These are phyloP conservation scores for Sphaeridia pumilis DNA, from an alignment of 2,888 invertebrate genomes.

Conservation along the genomic window DNA sequence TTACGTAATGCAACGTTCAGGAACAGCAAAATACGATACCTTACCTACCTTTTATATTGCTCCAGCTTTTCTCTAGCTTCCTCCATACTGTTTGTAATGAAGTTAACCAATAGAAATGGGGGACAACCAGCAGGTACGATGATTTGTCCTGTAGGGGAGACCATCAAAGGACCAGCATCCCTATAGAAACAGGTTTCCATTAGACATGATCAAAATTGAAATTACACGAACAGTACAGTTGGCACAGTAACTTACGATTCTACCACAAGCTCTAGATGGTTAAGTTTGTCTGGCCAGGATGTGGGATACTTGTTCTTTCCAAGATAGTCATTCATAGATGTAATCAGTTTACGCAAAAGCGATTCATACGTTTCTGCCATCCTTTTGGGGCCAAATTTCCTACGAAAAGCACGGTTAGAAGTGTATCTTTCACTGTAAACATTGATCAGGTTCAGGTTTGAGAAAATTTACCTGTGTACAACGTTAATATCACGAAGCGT, in stretches of 20 bases:
- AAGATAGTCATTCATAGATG: slow-evolving; percentile 66
- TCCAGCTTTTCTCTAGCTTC: slow-evolving; percentile 60
- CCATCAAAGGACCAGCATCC: slow-evolving; percentile 84
- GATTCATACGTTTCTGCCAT: slow-evolving; percentile 75
- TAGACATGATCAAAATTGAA: too few species aligned
- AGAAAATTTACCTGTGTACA: slow-evolving; percentile 67
- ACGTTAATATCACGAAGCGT: slow-evolving; percentile 73
- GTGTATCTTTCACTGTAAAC: too few species aligned
- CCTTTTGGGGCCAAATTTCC: slow-evolving; percentile 84
- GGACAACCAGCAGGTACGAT: slow-evolving; percentile 86
- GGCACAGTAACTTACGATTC: slow-evolving; percentile 80
- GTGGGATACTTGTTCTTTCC: slow-evolving; percentile 55
- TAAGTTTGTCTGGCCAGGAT: slow-evolving; percentile 59
- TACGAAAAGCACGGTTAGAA: too few species aligned
- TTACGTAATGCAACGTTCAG: too few species aligned
- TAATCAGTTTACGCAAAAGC: slow-evolving; percentile 69
- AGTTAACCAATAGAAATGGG: slow-evolving; percentile 69
- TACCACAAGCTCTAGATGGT: slow-evolving; percentile 69
- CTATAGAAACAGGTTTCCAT: too few species aligned
- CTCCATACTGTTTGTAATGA: slow-evolving; percentile 63
- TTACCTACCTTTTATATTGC: slow-evolving; percentile 59
- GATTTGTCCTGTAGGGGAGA: slow-evolving; percentile 86
- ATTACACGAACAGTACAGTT: too few species aligned
- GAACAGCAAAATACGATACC: too few species aligned
- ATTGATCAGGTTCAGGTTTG: too few species aligned